Percentiles rank a stretch among this genome's conserved stretches.
These are phyloP conservation scores for Drosophila meridiana DNA, from an alignment of 2,888 invertebrate genomes.

Conservation along the genomic window DNA sequence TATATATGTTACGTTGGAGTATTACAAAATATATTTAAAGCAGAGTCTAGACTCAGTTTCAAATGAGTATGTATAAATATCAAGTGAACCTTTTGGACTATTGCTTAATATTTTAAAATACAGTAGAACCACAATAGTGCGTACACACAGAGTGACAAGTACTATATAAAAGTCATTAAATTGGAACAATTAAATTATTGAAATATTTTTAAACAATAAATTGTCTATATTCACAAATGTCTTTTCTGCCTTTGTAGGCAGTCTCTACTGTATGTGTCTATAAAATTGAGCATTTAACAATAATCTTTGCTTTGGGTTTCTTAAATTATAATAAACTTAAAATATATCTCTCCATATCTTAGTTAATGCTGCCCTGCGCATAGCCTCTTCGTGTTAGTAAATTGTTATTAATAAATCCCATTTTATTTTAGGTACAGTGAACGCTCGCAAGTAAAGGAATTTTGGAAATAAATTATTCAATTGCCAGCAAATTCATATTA, in stretches of 20 bases:
- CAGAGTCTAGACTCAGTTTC: neutral
- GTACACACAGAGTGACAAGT: neutral
- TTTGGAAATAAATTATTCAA: neutral
- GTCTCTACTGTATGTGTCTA: neutral
- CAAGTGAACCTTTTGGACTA: neutral
- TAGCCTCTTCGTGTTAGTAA: constrained; percentile 43
- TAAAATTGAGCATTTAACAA: neutral
- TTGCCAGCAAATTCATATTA: neutral
- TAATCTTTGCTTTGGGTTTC: neutral
- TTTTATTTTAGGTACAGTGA: constrained; percentile 11
- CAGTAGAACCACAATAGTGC: neutral
- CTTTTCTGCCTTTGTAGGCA: neutral
- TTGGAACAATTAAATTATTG: neutral
- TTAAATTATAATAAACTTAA: neutral
- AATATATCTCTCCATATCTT: neutral
- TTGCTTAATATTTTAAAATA: neutral
- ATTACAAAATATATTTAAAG: neutral
- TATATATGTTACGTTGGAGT: too few relatives aligned
- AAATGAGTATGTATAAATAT: neutral
- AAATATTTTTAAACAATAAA: neutral
- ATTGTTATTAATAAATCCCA: constrained; percentile 32
- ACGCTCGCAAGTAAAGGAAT: neutral
- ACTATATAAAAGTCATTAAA: neutral
- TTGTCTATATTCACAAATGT: neutral
- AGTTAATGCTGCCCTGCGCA: constrained; percentile 24